A percentile compares a stretch with the other conserved stretches of the same genome.
Evolutionary conservation across 2,113 vertebrate species (phyloP).

Genomic region (Cairina moschata): DNA sequence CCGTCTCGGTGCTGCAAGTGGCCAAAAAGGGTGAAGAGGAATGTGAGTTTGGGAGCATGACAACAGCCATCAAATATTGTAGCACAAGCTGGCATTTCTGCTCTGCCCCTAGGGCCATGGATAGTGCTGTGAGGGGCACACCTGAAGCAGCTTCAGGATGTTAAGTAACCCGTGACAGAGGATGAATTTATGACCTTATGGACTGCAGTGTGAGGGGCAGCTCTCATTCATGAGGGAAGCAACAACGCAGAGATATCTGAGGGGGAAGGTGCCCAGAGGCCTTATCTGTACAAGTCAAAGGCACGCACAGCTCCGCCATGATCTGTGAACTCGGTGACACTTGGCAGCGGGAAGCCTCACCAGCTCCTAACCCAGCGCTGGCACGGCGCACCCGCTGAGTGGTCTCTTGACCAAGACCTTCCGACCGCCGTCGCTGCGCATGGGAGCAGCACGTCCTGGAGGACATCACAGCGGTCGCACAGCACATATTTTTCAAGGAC

Average conservation of each 20-base stretch:
- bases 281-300: not conserved
- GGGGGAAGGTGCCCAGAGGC: not conserved
- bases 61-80: not conserved
- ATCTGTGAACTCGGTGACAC: rapidly evolving
- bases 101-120: not conserved
- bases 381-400: rapidly evolving
- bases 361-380: not conserved
- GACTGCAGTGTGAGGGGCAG: not conserved
- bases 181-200: not conserved
- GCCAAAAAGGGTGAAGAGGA: not conserved
- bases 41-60: not conserved
- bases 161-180: not conserved
- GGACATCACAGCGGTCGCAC: not conserved
- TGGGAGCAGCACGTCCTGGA: rapidly evolving
- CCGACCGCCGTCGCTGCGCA: not conserved
- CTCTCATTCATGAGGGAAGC: not conserved
- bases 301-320: rapidly evolving
- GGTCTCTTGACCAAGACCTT: not conserved
- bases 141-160: not conserved
- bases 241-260: not conserved
- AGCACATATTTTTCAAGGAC: slow-evolving; percentile 10
- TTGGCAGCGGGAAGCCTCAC: not conserved
- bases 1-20: rapidly evolving
- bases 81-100: not conserved
- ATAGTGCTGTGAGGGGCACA: rapidly evolving